These are phyloP conservation scores for Platyscapa corneri DNA, from an alignment of 1,140 invertebrate species.

Conservation along the genomic window DNA sequence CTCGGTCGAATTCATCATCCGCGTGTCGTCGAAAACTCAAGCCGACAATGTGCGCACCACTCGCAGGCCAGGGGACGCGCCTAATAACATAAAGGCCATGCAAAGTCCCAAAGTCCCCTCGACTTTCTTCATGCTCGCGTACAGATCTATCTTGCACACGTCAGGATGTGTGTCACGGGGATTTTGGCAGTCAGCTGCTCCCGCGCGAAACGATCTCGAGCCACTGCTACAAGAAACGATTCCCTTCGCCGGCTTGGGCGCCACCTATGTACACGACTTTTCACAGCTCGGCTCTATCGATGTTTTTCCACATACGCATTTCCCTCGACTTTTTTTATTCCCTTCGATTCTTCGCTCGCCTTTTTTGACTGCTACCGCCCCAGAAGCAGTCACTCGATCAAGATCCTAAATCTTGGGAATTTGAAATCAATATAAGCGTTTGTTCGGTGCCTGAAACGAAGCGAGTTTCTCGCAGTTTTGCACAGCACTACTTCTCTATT, in stretches of 20 bases:
- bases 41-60: constrained; percentile 45
- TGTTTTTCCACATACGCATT: neutral
- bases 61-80: neutral
- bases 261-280: constrained; percentile 30
- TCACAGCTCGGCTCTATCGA: neutral
- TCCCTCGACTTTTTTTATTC: neutral
- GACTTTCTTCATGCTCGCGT: neutral
- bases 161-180: constrained; percentile 51
- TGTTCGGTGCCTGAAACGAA: neutral
- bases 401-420: constrained; percentile 43
- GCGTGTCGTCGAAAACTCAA: constrained; percentile 56
- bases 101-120: constrained; percentile 34
- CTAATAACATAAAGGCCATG: constrained; percentile 31
- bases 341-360: neutral
- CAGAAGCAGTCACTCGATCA: constrained; percentile 45
- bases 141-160: constrained; percentile 46
- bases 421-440: constrained; percentile 23
- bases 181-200: constrained; percentile 48
- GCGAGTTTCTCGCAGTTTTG: neutral
- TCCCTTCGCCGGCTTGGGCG: neutral
- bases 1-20: constrained; percentile 59
- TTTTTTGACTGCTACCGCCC: neutral
- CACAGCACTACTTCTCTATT: neutral
- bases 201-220: neutral
- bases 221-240: neutral